These are phyloP conservation scores for Bombyx mandarina DNA, from an alignment of 1,140 invertebrate genomes.

Conservation along the genomic window DNA sequence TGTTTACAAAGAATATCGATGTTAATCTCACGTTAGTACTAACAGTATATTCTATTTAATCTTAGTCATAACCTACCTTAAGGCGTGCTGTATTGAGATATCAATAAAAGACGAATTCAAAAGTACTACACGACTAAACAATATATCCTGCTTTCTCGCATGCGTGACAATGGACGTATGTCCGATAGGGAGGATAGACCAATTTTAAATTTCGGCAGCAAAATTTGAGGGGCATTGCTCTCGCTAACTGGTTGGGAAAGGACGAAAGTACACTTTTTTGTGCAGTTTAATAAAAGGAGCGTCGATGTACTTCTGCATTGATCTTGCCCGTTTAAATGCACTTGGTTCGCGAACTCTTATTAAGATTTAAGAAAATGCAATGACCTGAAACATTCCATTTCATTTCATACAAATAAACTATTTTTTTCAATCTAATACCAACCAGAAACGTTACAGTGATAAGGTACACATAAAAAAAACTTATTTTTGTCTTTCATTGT, in stretches of 20 bases:
- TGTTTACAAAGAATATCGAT: too few species aligned
- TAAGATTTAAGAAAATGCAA: too few species aligned
- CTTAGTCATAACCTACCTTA: conserved; percentile 65
- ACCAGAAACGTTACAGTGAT: too few species aligned
- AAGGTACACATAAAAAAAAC: too few species aligned
- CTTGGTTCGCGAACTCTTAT: too few species aligned
- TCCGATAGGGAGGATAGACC: conserved; percentile 39
- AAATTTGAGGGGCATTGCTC: conserved; percentile 53
- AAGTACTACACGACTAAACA: conserved; percentile 29
- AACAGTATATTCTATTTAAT: conserved; percentile 22
- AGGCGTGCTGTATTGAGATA: conserved; percentile 45
- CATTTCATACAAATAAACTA: too few species aligned
- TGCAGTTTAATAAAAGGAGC: conserved; percentile 47
- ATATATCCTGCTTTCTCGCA: conserved; percentile 32
- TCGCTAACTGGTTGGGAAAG: conserved; percentile 56
- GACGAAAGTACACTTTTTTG: conserved; percentile 65
- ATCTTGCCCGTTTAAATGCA: not conserved
- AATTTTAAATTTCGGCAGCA: conserved; percentile 58
- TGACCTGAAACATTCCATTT: too few species aligned
- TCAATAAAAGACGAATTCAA: conserved; percentile 46
- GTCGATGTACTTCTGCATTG: conserved; percentile 11
- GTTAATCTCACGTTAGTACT: not conserved
- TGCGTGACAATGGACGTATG: conserved; percentile 16
- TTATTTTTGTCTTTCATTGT: too few species aligned
- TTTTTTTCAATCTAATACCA: too few species aligned